Evolutionary conservation across 1,140 invertebrate genomes (phyloP).

Genomic region (Listronotus oregonensis): DNA sequence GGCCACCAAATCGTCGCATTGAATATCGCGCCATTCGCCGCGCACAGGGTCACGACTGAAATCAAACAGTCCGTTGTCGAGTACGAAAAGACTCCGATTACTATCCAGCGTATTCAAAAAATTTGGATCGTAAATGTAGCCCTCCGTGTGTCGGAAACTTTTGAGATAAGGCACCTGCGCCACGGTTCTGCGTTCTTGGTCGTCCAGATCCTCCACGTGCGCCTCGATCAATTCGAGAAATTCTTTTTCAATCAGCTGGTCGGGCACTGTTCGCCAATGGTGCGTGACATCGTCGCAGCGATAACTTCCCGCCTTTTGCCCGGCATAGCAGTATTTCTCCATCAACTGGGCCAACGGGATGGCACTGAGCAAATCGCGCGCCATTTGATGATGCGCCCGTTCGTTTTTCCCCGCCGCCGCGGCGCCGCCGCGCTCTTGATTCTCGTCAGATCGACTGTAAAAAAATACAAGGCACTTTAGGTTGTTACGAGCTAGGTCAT

Average conservation of each 20-base stretch:
- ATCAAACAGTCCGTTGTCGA: slow-evolving; percentile 2
- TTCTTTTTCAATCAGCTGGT: slow-evolving; percentile 2
- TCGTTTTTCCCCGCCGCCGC: not conserved
- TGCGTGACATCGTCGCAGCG: slow-evolving; percentile 1
- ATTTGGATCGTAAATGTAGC: slow-evolving; percentile 1
- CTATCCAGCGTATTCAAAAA: not conserved
- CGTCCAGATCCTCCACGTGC: not conserved
- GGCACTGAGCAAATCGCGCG: not conserved
- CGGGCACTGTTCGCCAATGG: not conserved
- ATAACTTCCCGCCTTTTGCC: not conserved
- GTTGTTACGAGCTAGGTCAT: no score
- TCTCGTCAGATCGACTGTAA: not conserved
- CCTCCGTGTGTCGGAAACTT: not conserved
- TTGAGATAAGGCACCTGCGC: not conserved
- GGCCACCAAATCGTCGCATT: slow-evolving; percentile 1
- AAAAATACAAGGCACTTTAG: no score
- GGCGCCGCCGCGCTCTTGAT: not conserved
- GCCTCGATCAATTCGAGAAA: not conserved
- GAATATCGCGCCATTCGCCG: slow-evolving; percentile 2
- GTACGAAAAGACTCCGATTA: not conserved
- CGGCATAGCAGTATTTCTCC: slow-evolving; percentile 2
- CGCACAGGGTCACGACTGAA: not conserved
- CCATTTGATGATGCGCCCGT: not conserved
- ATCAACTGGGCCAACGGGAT: not conserved
- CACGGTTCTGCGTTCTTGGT: not conserved